A percentile compares a stretch with the other conserved stretches of the same genome.
Conservation (phyloP, 2,888 invertebrate genomes). For the Parnassius orleans region DNA sequence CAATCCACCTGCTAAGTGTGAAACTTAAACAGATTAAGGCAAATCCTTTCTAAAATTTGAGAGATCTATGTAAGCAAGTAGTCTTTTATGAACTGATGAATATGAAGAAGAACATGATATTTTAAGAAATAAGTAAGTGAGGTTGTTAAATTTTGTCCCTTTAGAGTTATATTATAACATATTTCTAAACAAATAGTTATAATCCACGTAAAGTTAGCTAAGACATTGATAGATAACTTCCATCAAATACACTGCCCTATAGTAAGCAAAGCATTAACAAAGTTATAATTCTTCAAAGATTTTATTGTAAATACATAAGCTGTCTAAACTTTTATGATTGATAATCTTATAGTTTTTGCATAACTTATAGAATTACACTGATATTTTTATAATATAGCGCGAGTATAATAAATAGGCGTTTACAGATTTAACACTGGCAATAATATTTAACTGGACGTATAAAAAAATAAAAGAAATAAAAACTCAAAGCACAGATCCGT, state of each 20-base stretch:
- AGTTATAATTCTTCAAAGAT: slow-evolving; percentile 2
- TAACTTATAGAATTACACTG: neutral
- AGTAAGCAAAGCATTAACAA: slow-evolving; percentile 6
- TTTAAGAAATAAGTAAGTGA: too few species aligned
- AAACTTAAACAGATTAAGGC: too few species aligned
- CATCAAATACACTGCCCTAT: neutral
- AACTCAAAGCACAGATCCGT: slow-evolving; percentile 14
- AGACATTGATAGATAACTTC: slow-evolving; percentile 16
- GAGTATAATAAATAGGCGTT: neutral
- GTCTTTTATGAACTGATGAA: too few species aligned
- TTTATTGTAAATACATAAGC: slow-evolving; percentile 8
- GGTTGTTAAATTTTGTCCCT: too few species aligned
- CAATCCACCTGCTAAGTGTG: too few species aligned
- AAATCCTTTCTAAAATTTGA: too few species aligned
- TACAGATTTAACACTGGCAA: neutral
- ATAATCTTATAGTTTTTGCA: slow-evolving; percentile 18
- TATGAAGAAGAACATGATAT: too few species aligned
- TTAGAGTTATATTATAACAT: too few species aligned
- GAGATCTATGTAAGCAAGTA: too few species aligned
- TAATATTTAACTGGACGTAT: neutral
- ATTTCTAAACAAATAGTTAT: neutral
- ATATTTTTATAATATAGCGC: neutral
- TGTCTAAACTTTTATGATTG: slow-evolving; percentile 23
- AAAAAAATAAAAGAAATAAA: slow-evolving; percentile 15
- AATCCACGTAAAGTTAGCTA: slow-evolving; percentile 6